Conservation (phyloP, 2,797 vertebrate genomes). For the Hirundo rustica region DNA sequence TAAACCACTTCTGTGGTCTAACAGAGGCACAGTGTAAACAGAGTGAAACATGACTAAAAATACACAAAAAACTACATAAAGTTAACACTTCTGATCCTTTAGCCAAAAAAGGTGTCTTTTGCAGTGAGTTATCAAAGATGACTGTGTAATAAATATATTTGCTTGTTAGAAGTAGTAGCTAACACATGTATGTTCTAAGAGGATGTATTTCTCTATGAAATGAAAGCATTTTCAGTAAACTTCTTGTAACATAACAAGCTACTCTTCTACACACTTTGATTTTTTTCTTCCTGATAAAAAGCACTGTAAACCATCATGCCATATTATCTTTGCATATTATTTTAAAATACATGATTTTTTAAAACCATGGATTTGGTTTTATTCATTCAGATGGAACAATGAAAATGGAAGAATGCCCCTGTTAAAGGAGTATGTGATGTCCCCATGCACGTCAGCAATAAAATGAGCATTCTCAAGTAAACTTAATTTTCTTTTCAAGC, state of each 20-base stretch:
- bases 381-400: neutral
- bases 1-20: neutral
- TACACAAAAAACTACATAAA: neutral
- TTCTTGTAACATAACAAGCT: neutral
- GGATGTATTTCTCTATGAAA: neutral
- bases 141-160: neutral
- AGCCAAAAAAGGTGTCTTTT: neutral
- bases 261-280: neutral
- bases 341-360: neutral
- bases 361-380: neutral
- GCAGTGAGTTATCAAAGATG: neutral
- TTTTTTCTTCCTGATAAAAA: neutral
- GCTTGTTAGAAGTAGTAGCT: neutral
- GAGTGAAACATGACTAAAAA: neutral
- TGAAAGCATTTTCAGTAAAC: neutral
- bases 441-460: neutral
- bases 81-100: neutral
- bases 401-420: neutral
- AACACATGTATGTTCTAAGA: neutral
- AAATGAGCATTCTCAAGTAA: neutral
- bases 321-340: neutral
- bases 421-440: neutral
- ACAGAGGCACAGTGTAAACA: neutral
- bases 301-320: rapidly evolving
- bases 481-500: neutral